Conservation (phyloP, 2,113 vertebrate genomes). For the Hystrix brachyura region DNA sequence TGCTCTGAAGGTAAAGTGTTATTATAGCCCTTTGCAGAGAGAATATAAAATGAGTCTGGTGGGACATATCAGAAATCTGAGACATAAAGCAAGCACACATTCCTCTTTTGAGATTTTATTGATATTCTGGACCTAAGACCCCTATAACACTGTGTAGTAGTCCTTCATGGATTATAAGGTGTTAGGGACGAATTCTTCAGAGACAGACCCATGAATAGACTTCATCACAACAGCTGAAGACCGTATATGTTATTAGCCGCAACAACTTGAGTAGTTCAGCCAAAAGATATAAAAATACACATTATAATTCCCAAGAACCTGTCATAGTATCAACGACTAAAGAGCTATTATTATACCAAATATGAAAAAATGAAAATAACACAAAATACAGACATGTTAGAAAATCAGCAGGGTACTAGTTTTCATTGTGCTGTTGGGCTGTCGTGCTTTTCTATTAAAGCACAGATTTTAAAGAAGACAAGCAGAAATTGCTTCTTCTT, state of each 20-base stretch:
- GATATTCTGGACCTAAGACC: conserved; percentile 12
- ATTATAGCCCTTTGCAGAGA: background rate
- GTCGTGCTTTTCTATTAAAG: background rate
- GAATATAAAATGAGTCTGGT: conserved; percentile 48
- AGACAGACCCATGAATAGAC: background rate
- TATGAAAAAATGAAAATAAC: background rate
- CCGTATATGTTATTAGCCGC: background rate
- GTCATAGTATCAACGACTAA: background rate
- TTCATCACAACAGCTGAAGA: background rate
- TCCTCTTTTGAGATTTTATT: conserved; percentile 37
- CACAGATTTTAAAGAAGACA: background rate
- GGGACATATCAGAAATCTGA: conserved; percentile 52
- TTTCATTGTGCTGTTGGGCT: background rate
- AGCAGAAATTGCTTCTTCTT: background rate
- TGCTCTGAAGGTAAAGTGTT: conserved; percentile 52
- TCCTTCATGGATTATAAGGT: conserved; percentile 15
- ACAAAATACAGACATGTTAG: background rate
- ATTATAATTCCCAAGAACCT: background rate
- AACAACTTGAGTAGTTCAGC: background rate
- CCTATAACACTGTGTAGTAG: background rate
- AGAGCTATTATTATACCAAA: background rate
- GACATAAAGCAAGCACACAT: conserved; percentile 49
- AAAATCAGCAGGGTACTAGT: background rate
- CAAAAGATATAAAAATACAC: background rate
- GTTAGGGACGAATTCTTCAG: conserved; percentile 24